Evolutionary conservation across 2,113 vertebrate genomes (phyloP).

Genomic region (Stigmatopora argus): DNA sequence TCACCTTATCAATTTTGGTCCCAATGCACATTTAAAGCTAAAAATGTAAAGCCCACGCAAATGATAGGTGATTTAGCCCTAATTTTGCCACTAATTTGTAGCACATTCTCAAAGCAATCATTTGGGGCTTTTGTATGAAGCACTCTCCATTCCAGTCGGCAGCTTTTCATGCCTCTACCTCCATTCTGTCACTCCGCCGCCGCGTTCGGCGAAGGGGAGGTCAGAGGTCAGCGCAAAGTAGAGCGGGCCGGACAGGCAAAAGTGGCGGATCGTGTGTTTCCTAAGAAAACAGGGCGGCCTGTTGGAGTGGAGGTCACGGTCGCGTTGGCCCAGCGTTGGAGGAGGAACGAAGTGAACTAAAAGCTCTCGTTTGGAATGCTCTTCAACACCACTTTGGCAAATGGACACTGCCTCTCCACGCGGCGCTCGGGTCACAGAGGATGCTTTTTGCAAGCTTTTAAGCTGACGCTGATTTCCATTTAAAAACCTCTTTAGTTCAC

Average conservation of each 20-base stretch:
- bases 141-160: constrained; percentile 16
- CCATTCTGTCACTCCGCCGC: constrained; percentile 51
- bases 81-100: background rate
- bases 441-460: constrained; percentile 57
- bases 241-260: constrained; percentile 43
- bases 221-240: constrained; percentile 48
- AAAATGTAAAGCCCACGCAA: background rate
- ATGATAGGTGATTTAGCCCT: background rate
- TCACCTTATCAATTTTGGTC: too few relatives aligned
- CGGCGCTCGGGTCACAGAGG: constrained; percentile 50
- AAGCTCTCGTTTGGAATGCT: constrained; percentile 66
- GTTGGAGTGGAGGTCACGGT: constrained; percentile 65
- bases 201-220: constrained; percentile 27
- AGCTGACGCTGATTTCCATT: constrained; percentile 56
- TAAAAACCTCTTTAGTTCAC: constrained; percentile 55
- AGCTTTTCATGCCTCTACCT: constrained; percentile 56
- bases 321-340: constrained; percentile 54
- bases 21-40: background rate
- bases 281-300: constrained; percentile 67
- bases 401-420: constrained; percentile 49
- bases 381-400: constrained; percentile 53
- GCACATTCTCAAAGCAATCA: constrained; percentile 4
- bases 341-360: constrained; percentile 67
- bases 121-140: constrained; percentile 2
- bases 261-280: constrained; percentile 61